These are phyloP conservation scores for Punctoribates punctum DNA, from an alignment of 2,888 invertebrate species.

Conservation along the genomic window DNA sequence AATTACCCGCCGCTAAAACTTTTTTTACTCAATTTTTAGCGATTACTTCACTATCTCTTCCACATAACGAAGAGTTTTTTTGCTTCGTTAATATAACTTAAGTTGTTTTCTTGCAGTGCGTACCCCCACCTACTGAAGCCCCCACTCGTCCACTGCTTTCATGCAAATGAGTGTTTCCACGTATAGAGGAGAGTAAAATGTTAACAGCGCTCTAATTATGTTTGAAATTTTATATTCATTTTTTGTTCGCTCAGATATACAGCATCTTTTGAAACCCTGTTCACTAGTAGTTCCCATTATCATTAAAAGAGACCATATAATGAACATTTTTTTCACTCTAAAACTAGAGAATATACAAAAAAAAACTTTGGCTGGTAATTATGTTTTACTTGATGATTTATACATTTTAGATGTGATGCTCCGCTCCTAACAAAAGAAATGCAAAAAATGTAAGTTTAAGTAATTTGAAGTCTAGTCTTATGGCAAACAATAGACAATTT, in stretches of 20 bases:
- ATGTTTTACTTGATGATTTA: too few species aligned
- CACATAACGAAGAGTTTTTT: not conserved
- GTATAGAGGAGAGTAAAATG: too few species aligned
- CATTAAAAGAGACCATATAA: slow-evolving; percentile 27
- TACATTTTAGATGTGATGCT: too few species aligned
- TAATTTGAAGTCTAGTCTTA: too few species aligned
- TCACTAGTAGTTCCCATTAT: slow-evolving; percentile 8
- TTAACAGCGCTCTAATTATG: slow-evolving; percentile 17
- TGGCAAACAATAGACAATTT: too few species aligned
- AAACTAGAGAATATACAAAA: not conserved
- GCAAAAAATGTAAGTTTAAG: too few species aligned
- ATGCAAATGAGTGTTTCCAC: not conserved
- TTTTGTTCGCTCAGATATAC: not conserved
- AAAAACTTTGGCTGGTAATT: not conserved
- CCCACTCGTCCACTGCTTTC: slow-evolving; percentile 5
- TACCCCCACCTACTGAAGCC: not conserved
- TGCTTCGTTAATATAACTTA: slow-evolving; percentile 6
- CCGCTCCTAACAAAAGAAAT: too few species aligned
- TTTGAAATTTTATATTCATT: slow-evolving; percentile 8
- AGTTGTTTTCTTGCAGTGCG: not conserved
- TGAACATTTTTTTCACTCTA: slow-evolving; percentile 7
- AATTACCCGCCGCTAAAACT: not conserved
- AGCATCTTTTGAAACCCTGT: slow-evolving; percentile 10
- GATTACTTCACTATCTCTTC: not conserved
- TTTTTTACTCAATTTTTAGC: not conserved